These are phyloP conservation scores for Clarias fuscus DNA, from an alignment of 2,797 vertebrate species.

Conservation along the genomic window DNA sequence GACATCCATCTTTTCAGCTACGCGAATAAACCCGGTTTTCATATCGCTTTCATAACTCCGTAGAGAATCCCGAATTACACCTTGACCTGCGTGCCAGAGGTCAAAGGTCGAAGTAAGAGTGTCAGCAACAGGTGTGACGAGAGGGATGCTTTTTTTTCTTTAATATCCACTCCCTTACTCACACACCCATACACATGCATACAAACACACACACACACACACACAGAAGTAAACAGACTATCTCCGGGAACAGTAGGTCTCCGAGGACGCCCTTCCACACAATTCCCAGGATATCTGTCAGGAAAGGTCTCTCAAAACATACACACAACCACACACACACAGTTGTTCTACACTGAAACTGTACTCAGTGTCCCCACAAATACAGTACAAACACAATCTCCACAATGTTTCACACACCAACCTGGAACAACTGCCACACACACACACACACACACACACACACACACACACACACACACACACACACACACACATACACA, in stretches of 20 bases:
- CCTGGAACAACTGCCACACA: conserved; percentile 20
- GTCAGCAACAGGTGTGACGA: conserved; percentile 74
- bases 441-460: conserved; percentile 26
- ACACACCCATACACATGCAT: neutral
- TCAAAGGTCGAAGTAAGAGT: conserved; percentile 52
- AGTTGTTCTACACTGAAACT: conserved; percentile 33
- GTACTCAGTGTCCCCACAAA: conserved; percentile 18
- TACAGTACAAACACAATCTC: conserved; percentile 36
- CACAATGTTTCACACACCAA: conserved; percentile 25
- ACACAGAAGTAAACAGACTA: conserved; percentile 72
- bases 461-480: conserved; percentile 5
- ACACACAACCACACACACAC: conserved; percentile 31
- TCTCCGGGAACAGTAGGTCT: conserved; percentile 66
- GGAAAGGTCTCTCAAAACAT: conserved; percentile 54
- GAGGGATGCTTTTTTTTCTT: conserved; percentile 66
- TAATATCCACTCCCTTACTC: conserved; percentile 58
- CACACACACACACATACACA: conserved; percentile 38
- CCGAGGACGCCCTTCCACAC: conserved; percentile 56
- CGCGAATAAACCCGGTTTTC: conserved; percentile 43
- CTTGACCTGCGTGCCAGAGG: conserved; percentile 60
- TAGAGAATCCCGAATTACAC: conserved; percentile 43
- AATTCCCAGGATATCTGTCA: conserved; percentile 57
- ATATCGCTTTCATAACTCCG: conserved; percentile 39
- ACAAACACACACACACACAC: neutral
- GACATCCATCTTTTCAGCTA: conserved; percentile 26